A percentile compares a stretch with the other conserved stretches of the same genome.
These are phyloP conservation scores for Eupithecia centaureata DNA, from an alignment of 2,888 invertebrate species.

Conservation along the genomic window DNA sequence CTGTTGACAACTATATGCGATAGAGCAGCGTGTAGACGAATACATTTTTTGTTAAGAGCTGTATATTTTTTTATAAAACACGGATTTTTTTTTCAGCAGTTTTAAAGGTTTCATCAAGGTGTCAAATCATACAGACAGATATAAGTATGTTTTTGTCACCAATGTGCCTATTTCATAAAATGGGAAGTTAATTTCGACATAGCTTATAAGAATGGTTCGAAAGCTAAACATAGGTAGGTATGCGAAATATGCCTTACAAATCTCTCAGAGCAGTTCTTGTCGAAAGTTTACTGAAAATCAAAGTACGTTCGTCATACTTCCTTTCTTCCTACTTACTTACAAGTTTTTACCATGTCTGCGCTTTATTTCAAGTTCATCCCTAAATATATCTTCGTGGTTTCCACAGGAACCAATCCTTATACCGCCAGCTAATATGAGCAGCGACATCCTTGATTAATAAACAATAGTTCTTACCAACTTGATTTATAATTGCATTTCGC, in stretches of 20 bases:
- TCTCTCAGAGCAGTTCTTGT: conserved; percentile 15
- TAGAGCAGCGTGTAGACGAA: no score
- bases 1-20: no score
- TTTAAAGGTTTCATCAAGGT: no score
- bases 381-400: background rate
- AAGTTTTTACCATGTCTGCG: background rate
- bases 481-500: conserved; percentile 43
- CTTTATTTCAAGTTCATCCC: no score
- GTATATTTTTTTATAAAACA: no score
- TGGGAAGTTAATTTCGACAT: background rate
- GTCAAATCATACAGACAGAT: no score
- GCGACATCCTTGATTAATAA: conserved; percentile 34
- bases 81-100: no score
- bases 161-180: background rate
- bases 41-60: no score
- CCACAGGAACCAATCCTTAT: background rate
- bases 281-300: conserved; percentile 10
- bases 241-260: conserved; percentile 10
- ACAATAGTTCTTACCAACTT: conserved; percentile 40
- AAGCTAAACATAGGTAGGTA: background rate
- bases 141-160: background rate
- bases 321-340: no score
- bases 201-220: background rate
- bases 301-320: no score
- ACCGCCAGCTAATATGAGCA: background rate